Base-by-base conservation (phyloP, 2,113 vertebrate genomes). In the Ivindomyrus marchei region DNA sequence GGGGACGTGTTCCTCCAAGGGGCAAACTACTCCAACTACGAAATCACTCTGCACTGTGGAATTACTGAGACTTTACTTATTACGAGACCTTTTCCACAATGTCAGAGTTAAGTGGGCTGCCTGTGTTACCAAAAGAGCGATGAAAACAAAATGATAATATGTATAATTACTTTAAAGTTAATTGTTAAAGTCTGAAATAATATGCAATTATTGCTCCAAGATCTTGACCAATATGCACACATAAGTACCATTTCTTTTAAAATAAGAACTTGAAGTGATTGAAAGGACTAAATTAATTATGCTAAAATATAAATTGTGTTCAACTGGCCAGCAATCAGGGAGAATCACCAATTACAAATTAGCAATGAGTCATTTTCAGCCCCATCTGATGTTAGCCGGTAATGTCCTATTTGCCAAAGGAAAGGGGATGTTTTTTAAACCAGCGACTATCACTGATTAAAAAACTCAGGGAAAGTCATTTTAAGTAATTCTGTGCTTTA, bases 171-270 rank as follows among this genome's bases (percentile, higher is more conserved):
- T 19, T 80, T 42, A 80, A 36, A 42, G 36, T 42, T 42, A 17
- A 80, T 80, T 80, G 74, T 80, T 80, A 39, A 80, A 80, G 39
- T 42, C 74, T 80, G 74, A 42, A 80, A 80, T 80, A 80, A 80
- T 80, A 8, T 80, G 17, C 15, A 42, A 39, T 36, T 19, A 80
- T 80, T 80, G 4, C 74, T 39, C 36, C 74, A 80, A n/a, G 13
- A 42, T 80, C 36, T 42, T 42, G 31, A 80, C 74, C 74, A 19
- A 36, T 80, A 39, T 80, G 31, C 17, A 42, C 15, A 39, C 74
- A 80, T 80, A 80, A 80, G 74, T 42, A 39, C 17, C 2, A 42
- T 42, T 80, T 80, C 62, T 31, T 80, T 80, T 19, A 42, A 42
- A 80, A 80, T 42, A 42, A 42, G 17, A 80, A 80, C 15, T 39